Evolutionary conservation across 2,888 invertebrate genomes (phyloP).

Genomic region (Hypselothyrea guttata): DNA sequence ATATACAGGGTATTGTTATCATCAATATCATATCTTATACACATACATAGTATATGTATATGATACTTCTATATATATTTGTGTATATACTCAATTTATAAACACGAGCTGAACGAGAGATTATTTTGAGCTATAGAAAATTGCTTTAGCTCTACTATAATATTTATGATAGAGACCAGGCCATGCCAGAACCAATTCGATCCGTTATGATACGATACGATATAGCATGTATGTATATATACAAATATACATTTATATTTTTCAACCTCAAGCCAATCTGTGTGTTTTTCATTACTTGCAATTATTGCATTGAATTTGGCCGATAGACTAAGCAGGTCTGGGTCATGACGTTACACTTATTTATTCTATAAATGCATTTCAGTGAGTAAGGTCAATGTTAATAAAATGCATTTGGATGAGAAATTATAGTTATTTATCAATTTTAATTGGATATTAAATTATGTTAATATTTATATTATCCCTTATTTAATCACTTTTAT

Average conservation of each 20-base stretch:
- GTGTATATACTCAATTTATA: too few relatives aligned
- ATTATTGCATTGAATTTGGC: slow-evolving; percentile 27
- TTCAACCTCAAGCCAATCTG: slow-evolving; percentile 18
- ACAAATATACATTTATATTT: too few relatives aligned
- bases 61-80: too few relatives aligned
- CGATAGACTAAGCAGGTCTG: too few relatives aligned
- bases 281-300: slow-evolving; percentile 45
- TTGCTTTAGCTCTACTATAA: slow-evolving; percentile 15
- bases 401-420: slow-evolving; percentile 1
- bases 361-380: slow-evolving; percentile 37
- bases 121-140: slow-evolving; percentile 3
- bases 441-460: too few relatives aligned
- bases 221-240: background rate
- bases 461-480: too few relatives aligned
- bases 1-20: too few relatives aligned
- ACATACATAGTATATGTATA: too few relatives aligned
- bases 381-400: slow-evolving; percentile 46
- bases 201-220: slow-evolving; percentile 11
- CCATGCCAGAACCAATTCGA: slow-evolving; percentile 16
- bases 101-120: background rate
- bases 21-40: too few relatives aligned
- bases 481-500: too few relatives aligned
- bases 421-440: too few relatives aligned
- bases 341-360: slow-evolving; percentile 30
- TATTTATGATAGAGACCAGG: slow-evolving; percentile 37